phyloP scores from a whole-genome alignment of 2,888 invertebrate species.

The Drosophila tanythrix region DNA sequence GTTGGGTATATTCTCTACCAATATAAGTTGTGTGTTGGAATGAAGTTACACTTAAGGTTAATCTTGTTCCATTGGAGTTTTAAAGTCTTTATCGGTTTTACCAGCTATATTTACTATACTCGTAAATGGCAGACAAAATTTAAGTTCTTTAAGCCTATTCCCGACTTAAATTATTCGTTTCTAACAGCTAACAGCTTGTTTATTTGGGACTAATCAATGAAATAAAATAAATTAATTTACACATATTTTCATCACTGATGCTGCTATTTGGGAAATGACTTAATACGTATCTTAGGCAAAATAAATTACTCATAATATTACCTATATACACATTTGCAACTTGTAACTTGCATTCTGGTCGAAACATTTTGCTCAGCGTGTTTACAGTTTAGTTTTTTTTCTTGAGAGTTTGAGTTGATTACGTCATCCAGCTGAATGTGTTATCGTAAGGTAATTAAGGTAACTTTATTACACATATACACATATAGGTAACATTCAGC shows the following conservation, averaged over 20 bases:
- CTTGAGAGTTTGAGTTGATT: conserved; percentile 29
- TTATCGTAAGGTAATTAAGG: conserved; percentile 58
- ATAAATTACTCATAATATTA: background rate
- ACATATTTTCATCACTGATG: background rate
- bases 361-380: conserved; percentile 13
- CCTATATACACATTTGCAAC: conserved; percentile 3
- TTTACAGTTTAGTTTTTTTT: conserved; percentile 11
- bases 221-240: background rate
- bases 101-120: background rate
- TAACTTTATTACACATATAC: conserved; percentile 50
- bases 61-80: background rate
- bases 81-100: background rate
- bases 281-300: conserved; percentile 1
- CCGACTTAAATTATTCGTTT: background rate
- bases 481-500: conserved; percentile 4
- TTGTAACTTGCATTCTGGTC: conserved; percentile 6
- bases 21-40: background rate
- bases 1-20: background rate
- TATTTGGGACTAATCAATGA: background rate
- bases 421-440: conserved; percentile 41
- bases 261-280: background rate
- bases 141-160: background rate
- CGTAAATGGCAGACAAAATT: background rate
- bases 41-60: background rate
- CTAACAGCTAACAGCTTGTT: background rate